Percentiles rank a stretch among this genome's conserved stretches.
phyloP scores from a whole-genome alignment of 2,113 vertebrate genomes.

The Gasterosteus aculeatus region DNA sequence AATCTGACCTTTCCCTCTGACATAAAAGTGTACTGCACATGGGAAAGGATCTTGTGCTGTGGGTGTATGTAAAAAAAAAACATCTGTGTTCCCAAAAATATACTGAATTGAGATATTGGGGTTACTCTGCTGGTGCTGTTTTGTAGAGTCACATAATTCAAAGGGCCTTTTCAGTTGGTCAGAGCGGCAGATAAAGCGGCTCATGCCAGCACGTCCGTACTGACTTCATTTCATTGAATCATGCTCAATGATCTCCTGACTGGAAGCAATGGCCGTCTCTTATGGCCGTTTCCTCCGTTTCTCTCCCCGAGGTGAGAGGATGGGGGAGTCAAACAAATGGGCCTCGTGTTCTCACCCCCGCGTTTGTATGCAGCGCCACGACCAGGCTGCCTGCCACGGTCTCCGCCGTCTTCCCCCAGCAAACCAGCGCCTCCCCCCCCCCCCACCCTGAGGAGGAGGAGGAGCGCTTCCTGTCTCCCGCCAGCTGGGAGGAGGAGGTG shows the following conservation, averaged over 20 bases:
- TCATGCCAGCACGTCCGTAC: slow-evolving; percentile 41
- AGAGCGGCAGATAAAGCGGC: slow-evolving; percentile 17
- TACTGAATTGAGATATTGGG: slow-evolving; percentile 34
- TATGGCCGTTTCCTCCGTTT: slow-evolving; percentile 28
- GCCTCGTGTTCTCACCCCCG: slow-evolving; percentile 44
- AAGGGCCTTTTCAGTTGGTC: slow-evolving; percentile 18
- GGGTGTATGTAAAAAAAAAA: too few relatives aligned
- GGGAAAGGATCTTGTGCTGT: slow-evolving; percentile 51
- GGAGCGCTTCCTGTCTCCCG: not conserved
- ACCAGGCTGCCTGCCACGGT: slow-evolving; percentile 52
- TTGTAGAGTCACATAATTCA: slow-evolving; percentile 28
- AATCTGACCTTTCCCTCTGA: not conserved
- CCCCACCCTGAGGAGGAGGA: not conserved
- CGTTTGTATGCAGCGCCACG: slow-evolving; percentile 63
- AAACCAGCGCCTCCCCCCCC: not conserved
- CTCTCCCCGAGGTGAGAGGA: slow-evolving; percentile 45
- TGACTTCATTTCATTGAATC: slow-evolving; percentile 50
- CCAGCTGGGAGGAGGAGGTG: slow-evolving; percentile 62
- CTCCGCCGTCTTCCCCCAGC: slow-evolving; percentile 14
- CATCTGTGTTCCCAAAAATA: slow-evolving; percentile 42
- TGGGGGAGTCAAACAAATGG: slow-evolving; percentile 54
- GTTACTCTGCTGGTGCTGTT: slow-evolving; percentile 26
- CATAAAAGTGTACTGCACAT: slow-evolving; percentile 7
- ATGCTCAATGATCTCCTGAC: slow-evolving; percentile 29
- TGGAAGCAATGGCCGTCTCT: slow-evolving; percentile 28